Conservation (phyloP, 1,140 invertebrate genomes). For the Cyphomyrmex costatus region DNA sequence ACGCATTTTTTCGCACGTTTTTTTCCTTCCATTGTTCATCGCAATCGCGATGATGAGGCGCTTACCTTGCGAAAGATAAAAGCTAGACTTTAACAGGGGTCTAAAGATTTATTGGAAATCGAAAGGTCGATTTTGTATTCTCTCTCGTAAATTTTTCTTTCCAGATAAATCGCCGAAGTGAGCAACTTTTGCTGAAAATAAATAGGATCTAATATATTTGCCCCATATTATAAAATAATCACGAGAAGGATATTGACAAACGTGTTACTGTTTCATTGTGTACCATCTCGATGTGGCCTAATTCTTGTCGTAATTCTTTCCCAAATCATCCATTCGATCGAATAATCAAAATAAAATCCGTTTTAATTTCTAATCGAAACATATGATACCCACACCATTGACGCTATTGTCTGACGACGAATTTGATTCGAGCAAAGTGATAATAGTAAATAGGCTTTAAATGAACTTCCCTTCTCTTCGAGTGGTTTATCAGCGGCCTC, state of each 20-base stretch:
- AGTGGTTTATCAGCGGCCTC: background rate
- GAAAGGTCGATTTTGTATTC: background rate
- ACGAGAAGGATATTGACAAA: background rate
- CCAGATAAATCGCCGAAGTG: background rate
- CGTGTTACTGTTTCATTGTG: background rate
- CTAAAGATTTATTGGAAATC: background rate
- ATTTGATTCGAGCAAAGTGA: background rate
- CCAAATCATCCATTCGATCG: no score
- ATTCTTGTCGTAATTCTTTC: background rate
- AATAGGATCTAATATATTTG: background rate
- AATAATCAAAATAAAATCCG: background rate
- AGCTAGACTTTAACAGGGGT: background rate
- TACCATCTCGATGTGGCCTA: background rate
- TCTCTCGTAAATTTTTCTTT: background rate
- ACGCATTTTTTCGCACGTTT: background rate
- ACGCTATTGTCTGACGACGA: background rate
- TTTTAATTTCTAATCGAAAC: background rate
- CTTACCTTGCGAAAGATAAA: background rate
- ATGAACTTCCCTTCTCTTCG: slow-evolving; percentile 4
- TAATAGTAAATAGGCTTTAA: background rate
- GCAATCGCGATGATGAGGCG: background rate
- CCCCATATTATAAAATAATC: background rate
- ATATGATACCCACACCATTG: background rate
- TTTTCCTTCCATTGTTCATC: background rate
- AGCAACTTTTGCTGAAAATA: background rate